phyloP scores from a whole-genome alignment of 2,113 vertebrate species.

The Oxyruncus cristatus region DNA sequence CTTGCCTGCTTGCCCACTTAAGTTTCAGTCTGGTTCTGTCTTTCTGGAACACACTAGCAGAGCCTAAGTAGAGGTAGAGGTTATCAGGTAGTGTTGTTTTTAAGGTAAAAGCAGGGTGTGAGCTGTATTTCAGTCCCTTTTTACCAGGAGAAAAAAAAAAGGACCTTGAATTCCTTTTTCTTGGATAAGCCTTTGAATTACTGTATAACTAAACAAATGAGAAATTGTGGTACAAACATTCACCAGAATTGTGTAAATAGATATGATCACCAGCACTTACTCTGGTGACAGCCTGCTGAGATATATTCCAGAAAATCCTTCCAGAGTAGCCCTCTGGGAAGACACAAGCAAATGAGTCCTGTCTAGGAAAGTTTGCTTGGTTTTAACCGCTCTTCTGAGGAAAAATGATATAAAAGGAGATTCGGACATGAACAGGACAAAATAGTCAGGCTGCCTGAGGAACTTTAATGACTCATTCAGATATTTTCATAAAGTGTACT shows the following conservation, averaged over 20 bases:
- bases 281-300: neutral
- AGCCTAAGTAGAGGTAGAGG: neutral
- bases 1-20: neutral
- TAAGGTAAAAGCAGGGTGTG: neutral
- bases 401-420: neutral
- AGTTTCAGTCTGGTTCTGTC: neutral
- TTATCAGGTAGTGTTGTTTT: neutral
- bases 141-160: neutral
- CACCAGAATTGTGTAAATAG: neutral
- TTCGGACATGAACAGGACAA: neutral
- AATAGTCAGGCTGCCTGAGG: neutral
- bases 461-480: neutral
- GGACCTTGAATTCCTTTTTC: neutral
- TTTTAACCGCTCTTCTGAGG: neutral
- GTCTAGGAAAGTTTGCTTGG: neutral
- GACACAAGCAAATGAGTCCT: neutral
- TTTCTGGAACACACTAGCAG: neutral
- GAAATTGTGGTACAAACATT: neutral
- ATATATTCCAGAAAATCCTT: neutral
- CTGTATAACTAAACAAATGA: neutral
- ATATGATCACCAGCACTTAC: neutral
- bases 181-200: neutral
- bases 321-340: neutral
- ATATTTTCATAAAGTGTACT: neutral
- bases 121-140: neutral